Evolutionary conservation across 2,113 vertebrate species (phyloP).

Genomic region (Urocolius indicus): DNA sequence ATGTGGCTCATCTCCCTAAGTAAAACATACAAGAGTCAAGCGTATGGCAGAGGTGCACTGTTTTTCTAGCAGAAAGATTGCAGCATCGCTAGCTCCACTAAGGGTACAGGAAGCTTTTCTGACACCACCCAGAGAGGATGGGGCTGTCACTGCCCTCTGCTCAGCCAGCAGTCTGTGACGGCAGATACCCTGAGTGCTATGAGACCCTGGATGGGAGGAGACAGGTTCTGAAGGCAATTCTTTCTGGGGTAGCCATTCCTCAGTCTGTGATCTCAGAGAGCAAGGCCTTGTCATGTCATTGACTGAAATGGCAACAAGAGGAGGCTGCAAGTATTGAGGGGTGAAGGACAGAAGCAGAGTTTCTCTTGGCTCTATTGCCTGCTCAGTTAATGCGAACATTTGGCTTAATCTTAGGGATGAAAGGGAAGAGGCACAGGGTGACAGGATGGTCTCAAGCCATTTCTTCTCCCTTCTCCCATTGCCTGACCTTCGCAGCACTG

Average conservation of each 20-base stretch:
- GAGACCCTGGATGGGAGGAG: not conserved
- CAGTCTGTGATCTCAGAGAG: not conserved
- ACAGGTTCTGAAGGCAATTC: not conserved
- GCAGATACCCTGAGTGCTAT: rapidly evolving
- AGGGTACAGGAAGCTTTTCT: not conserved
- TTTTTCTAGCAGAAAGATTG: not conserved
- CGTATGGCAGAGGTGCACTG: rapidly evolving
- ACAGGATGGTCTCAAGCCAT: not conserved
- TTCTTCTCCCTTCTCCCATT: not conserved
- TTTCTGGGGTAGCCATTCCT: not conserved
- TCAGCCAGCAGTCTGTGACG: not conserved
- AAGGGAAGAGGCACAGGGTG: not conserved
- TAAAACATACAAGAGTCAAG: not conserved
- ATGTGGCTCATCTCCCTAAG: not conserved
- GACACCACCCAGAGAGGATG: not conserved
- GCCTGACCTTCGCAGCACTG: rapidly evolving
- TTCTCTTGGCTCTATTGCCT: not conserved
- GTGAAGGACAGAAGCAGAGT: not conserved
- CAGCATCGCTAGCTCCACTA: not conserved
- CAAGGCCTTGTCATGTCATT: rapidly evolving
- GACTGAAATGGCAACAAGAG: not conserved
- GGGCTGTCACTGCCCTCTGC: not conserved
- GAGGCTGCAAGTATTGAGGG: not conserved
- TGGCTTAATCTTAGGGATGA: not conserved
- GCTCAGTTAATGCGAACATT: not conserved